Evolutionary conservation across 2,888 invertebrate genomes (phyloP), one percentile per base, ranked within the genome.

Genomic region (Bellardia bayeri): DNA sequence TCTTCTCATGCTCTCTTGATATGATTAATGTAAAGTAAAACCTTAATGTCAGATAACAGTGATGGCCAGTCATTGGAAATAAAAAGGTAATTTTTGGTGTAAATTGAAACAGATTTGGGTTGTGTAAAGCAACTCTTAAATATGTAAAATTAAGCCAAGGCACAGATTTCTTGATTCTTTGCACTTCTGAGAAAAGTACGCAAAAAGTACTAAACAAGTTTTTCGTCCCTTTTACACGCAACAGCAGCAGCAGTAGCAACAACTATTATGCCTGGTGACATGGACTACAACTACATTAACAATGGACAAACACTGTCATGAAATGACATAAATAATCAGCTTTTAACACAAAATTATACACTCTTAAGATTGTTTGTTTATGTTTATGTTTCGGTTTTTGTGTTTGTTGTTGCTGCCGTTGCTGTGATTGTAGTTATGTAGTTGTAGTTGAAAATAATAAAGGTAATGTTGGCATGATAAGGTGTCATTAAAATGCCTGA

Each of bases 311-410:
- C 14, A n/a, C 23, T 23, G 58, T 23, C 16, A 74, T 9, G 30
- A 61, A 74, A 74, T 61, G 37, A 58, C 58, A 76, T 64, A 64
- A 76, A 76, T 76, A 76, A 76, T 51, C 75, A 76, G 75, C 75
- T 76, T 76, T 69, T 76, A 51, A 64, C 64, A 64, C 63, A 76
- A 63, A 64, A 76, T 76, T 76, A 76, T 64, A 76, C 33, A 64
- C 51, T 63, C 64, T 76, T 64, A 64, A 51, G 49, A 51, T 33
- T 75, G 75, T 75, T 63, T 61, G 49, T 75, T 75, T 49, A 63
- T 63, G 51, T 33, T 51, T 1, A 63, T 63, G 51, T 33, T 51
- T 1, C 6, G 14, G 2, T 30, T 42, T 37, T 54, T 72, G 16
- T 66, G 1, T 0, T 45, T 9, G 9, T 11, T 45, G 45, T 45